Base-by-base conservation (phyloP, 2,113 vertebrate species). In the Bubo scandiacus region DNA sequence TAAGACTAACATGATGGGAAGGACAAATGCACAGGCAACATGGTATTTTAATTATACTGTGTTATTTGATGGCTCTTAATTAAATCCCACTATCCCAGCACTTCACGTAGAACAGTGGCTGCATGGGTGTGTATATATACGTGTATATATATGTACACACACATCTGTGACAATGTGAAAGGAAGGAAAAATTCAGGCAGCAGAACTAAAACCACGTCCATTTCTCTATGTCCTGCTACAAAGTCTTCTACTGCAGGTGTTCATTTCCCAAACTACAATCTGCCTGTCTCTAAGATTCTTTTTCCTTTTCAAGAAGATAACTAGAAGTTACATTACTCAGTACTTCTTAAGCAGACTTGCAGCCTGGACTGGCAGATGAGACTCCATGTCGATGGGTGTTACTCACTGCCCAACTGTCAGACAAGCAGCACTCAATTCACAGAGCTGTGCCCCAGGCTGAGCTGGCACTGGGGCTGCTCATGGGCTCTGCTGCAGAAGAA, bases 101-200 rank as follows among this genome's bases (percentile, higher is more conserved):
- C 26, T 23, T 32, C 11, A 32, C 5, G 15, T 9, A 40, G 30
- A 74, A 36, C 18, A 38, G 62, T 7, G 45, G 26, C 38, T 38
- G 4, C 40, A 4, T 26, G 43, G 23, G 6, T 10, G 17, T 27
- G 6, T 62, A 16, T 30, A 5, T 15, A 36, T 36, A 36, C 36
- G 3, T 14, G 11, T 47, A 11, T 10, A 11, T 1, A 43, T 11
- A 16, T 3, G 22, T 2, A n/a, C 2, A 36, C 4, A n/a, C 3
- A 15, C 40, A 26, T 2, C 36, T 23, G 15, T 15, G 16, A 40
- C 30, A 29, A 26, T 10, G 2, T 36, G 57, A 68, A 95, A 93
- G 38, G 45, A 57, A 66, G 45, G 36, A 36, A 73, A 54, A 57
- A 47, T 20, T 42, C 11, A 65, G 34, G 26, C 52, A 82, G 75